Conservation (phyloP, 2,888 invertebrate species). For the Endotricha flammealis region DNA sequence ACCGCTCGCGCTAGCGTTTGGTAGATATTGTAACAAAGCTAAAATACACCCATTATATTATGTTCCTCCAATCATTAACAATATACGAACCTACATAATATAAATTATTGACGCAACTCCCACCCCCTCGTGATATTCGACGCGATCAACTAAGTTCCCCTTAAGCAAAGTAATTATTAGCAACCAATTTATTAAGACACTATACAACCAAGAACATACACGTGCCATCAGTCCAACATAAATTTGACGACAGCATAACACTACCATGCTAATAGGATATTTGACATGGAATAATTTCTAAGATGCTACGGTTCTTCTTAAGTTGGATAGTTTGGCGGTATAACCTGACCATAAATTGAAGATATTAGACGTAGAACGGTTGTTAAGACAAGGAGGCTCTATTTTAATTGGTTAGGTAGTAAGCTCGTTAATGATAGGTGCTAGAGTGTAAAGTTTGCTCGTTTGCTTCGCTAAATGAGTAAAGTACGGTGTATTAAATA, state of each 20-base stretch:
- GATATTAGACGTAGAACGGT: background rate
- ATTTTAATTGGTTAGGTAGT: background rate
- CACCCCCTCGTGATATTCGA: constrained; percentile 18
- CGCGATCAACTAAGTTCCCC: constrained; percentile 35
- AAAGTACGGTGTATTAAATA: no score
- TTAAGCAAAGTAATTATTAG: constrained; percentile 34
- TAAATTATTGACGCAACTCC: constrained; percentile 14
- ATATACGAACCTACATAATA: constrained; percentile 10
- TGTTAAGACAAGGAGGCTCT: background rate
- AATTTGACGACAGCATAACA: background rate
- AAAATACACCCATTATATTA: no score
- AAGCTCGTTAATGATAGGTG: background rate
- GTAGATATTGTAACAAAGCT: no score
- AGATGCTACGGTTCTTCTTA: background rate
- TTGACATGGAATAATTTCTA: background rate
- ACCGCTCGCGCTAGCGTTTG: no score
- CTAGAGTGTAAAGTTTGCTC: background rate
- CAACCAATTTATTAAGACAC: constrained; percentile 20
- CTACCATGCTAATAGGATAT: background rate
- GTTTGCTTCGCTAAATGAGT: no score
- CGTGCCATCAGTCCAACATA: background rate
- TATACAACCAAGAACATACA: constrained; percentile 1
- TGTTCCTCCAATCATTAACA: no score
- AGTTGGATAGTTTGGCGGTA: background rate
- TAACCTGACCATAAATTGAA: background rate